Conservation (phyloP, 2,113 vertebrate species). For the Cynocephalus volans region DNA sequence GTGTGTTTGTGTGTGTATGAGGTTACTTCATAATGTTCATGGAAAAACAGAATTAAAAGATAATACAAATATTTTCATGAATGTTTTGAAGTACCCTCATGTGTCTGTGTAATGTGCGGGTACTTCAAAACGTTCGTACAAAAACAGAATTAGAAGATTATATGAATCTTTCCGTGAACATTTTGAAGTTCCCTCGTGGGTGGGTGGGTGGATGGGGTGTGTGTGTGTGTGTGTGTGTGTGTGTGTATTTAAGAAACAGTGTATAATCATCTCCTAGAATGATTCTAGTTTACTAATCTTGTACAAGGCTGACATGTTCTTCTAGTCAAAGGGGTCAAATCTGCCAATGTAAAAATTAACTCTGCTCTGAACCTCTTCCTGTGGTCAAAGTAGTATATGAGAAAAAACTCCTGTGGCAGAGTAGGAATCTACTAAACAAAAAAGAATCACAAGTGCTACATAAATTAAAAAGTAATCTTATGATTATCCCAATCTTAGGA, state of each 20-base stretch:
- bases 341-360: constrained; percentile 8
- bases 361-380: neutral
- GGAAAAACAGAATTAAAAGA: no score
- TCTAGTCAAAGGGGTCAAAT: neutral
- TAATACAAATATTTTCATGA: no score
- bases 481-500: neutral
- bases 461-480: neutral
- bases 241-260: neutral
- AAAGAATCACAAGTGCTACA: neutral
- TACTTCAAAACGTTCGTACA: no score
- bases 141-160: no score
- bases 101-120: no score
- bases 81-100: no score
- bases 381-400: neutral
- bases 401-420: neutral
- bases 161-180: no score
- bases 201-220: no score
- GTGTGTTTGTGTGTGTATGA: no score
- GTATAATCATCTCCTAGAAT: neutral
- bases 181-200: no score
- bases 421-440: neutral
- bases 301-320: neutral
- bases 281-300: neutral
- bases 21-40: no score
- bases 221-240: no score